phyloP scores from a whole-genome alignment of 2,797 vertebrate species.

The Gallirallus australis region DNA sequence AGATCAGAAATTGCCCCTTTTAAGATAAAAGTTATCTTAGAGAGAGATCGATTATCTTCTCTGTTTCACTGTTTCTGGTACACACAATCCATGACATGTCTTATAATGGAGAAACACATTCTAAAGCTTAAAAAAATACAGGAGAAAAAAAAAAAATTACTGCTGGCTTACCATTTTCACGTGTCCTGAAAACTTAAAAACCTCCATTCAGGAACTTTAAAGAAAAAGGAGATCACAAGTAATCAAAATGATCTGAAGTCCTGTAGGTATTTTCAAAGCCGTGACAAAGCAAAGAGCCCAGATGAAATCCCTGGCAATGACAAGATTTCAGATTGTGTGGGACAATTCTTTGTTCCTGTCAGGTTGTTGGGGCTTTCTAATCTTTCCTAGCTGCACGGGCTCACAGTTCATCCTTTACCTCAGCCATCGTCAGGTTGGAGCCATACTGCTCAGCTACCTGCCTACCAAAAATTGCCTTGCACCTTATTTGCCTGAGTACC shows the following conservation, averaged over 20 bases:
- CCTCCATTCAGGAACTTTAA: slow-evolving; percentile 34
- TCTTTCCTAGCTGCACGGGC: background rate
- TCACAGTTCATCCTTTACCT: background rate
- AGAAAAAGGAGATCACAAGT: slow-evolving; percentile 58
- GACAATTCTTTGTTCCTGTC: slow-evolving; percentile 3
- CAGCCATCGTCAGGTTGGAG: background rate
- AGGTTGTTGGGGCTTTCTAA: background rate
- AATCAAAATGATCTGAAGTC: slow-evolving; percentile 34
- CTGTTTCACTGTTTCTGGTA: slow-evolving; percentile 21
- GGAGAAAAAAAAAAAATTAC: background rate
- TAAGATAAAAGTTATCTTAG: background rate
- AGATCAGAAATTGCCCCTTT: slow-evolving; percentile 21
- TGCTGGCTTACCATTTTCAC: slow-evolving; percentile 6
- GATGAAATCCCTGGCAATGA: background rate
- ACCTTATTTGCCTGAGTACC: background rate
- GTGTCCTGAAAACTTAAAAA: slow-evolving; percentile 43
- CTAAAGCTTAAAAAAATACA: background rate
- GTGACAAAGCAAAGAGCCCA: background rate
- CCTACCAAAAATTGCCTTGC: background rate
- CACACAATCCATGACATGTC: background rate
- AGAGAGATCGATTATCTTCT: background rate
- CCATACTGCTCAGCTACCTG: background rate
- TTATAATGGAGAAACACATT: slow-evolving; percentile 27
- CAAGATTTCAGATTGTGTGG: background rate
- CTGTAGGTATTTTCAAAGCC: slow-evolving; percentile 25